Percentiles rank a stretch among this genome's conserved stretches.
These are phyloP conservation scores for Doris montereyensis DNA, from an alignment of 2,888 invertebrate species.

Conservation along the genomic window DNA sequence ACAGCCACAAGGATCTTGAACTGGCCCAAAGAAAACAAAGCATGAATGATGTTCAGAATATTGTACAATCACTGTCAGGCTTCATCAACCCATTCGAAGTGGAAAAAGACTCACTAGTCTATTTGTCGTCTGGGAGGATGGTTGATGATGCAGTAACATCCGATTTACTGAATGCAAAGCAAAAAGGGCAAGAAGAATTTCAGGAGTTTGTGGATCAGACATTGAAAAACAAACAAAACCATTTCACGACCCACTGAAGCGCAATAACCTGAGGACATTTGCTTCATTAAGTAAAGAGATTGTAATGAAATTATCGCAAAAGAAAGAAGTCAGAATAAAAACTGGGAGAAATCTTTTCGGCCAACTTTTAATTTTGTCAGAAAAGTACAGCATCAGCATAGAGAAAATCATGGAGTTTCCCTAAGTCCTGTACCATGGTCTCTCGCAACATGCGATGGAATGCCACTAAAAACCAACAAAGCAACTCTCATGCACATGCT, in stretches of 20 bases:
- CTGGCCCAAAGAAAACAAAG: background rate
- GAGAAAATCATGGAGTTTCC: background rate
- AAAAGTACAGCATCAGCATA: background rate
- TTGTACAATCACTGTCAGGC: background rate
- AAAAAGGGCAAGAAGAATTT: too few relatives aligned
- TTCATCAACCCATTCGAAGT: background rate
- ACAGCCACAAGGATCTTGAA: background rate
- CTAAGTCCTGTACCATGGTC: background rate
- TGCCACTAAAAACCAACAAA: background rate
- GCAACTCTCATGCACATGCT: background rate
- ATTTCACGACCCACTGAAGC: background rate
- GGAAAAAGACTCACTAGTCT: background rate
- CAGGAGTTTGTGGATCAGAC: background rate
- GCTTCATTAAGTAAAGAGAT: background rate
- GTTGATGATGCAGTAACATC: background rate
- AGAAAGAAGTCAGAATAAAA: background rate
- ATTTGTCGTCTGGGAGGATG: background rate
- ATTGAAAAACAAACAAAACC: background rate
- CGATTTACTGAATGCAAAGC: too few relatives aligned
- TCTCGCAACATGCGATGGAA: background rate
- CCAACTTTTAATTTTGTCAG: background rate
- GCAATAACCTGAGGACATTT: background rate
- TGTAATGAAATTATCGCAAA: background rate
- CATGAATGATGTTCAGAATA: background rate
- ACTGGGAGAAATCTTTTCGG: background rate